Evolutionary conservation across 2,888 invertebrate species (phyloP).

Genomic region (Brachylomia viminalis): DNA sequence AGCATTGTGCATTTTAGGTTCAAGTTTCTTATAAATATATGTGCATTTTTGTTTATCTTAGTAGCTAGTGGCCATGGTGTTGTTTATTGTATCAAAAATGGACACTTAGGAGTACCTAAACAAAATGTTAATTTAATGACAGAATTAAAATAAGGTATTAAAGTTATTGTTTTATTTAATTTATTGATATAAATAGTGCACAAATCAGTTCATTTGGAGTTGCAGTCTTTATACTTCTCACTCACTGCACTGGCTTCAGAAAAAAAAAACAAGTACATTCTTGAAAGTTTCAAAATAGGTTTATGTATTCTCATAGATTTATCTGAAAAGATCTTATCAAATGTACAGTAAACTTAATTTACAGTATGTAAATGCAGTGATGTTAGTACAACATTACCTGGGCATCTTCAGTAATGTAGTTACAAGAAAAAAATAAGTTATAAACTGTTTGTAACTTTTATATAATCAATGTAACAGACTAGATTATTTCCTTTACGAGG

Average conservation of each 20-base stretch:
- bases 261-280: constrained; percentile 27
- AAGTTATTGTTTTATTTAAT: constrained; percentile 60
- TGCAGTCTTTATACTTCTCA: constrained; percentile 12
- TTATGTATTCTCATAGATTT: constrained; percentile 1
- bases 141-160: constrained; percentile 52
- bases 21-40: constrained; percentile 45
- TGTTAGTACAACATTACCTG: constrained; percentile 28
- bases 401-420: constrained; percentile 42
- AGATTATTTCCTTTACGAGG: constrained; percentile 37
- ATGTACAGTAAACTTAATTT: constrained; percentile 32
- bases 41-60: constrained; percentile 59
- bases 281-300: background rate
- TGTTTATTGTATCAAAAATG: constrained; percentile 56
- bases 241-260: constrained; percentile 14
- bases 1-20: constrained; percentile 62
- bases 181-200: constrained; percentile 55
- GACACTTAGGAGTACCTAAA: constrained; percentile 49
- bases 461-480: constrained; percentile 31
- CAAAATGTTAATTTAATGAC: constrained; percentile 57
- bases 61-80: constrained; percentile 48
- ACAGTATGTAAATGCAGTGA: constrained; percentile 23
- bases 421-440: constrained; percentile 27
- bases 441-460: too few species aligned
- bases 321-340: constrained; percentile 5
- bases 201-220: constrained; percentile 56